phyloP scores from a whole-genome alignment of 2,797 vertebrate genomes.

The Zalophus californianus region DNA sequence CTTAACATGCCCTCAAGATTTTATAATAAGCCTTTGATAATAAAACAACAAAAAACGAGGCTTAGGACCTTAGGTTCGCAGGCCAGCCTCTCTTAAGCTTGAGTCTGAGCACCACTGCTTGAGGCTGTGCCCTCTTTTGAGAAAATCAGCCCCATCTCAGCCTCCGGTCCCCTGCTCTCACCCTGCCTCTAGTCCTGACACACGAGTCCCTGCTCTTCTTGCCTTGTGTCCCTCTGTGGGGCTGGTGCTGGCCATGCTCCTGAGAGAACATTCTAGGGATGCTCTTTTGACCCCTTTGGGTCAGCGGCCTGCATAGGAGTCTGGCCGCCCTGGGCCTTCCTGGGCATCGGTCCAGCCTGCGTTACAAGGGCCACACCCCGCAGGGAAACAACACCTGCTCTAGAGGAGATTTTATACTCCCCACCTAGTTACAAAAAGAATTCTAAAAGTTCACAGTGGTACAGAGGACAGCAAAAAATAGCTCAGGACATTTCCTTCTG shows the following conservation, averaged over 20 bases:
- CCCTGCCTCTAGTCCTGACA: neutral
- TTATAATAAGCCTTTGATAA: constrained; percentile 54
- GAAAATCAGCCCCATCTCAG: neutral
- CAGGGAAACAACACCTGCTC: neutral
- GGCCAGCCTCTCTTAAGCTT: neutral
- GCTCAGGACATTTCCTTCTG: neutral
- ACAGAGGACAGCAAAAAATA: neutral
- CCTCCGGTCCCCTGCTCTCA: neutral
- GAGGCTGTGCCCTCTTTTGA: too few relatives aligned
- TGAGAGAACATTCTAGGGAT: neutral
- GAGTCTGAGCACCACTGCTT: neutral
- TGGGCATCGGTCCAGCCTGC: neutral
- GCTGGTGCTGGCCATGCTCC: neutral
- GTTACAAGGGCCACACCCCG: neutral
- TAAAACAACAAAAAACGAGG: neutral
- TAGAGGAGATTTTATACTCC: neutral
- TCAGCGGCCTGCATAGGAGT: neutral
- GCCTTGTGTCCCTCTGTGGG: neutral
- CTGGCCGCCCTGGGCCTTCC: neutral
- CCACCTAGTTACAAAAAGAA: neutral
- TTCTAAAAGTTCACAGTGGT: neutral
- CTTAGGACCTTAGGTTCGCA: neutral
- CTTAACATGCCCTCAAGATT: constrained; percentile 27
- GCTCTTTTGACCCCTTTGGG: neutral
- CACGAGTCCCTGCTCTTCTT: neutral